Evolutionary conservation across 1,140 invertebrate species (phyloP).

Genomic region (Babylonia areolata): DNA sequence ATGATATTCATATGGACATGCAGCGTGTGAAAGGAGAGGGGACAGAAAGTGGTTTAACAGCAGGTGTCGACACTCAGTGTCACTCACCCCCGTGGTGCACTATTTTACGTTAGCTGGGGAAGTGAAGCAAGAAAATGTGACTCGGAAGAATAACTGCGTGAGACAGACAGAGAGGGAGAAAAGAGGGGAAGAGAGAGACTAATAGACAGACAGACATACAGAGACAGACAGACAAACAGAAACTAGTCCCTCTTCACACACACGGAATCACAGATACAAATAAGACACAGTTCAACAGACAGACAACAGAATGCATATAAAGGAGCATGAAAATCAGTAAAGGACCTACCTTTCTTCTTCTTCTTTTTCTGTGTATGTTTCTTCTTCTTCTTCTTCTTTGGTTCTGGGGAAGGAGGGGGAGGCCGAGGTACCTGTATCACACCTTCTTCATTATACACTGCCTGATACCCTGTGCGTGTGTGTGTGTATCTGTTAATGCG

Average conservation of each 20-base stretch:
- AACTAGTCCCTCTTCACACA: too few relatives aligned
- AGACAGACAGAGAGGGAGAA: background rate
- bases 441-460: too few relatives aligned
- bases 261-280: background rate
- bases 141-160: too few relatives aligned
- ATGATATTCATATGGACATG: too few relatives aligned
- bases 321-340: too few relatives aligned
- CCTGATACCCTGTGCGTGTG: background rate
- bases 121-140: too few relatives aligned
- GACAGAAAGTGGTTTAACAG: too few relatives aligned
- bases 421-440: background rate
- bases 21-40: too few relatives aligned
- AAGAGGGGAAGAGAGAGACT: background rate
- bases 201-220: background rate
- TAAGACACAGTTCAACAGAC: background rate
- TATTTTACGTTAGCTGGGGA: too few relatives aligned
- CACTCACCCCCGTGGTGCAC: too few relatives aligned
- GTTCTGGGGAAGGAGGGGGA: background rate
- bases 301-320: background rate
- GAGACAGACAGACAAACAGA: background rate
- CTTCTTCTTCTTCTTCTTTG: background rate
- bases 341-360: background rate
- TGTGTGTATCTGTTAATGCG: background rate
- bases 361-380: background rate
- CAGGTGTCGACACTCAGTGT: too few relatives aligned